Evolutionary conservation across 2,888 invertebrate genomes (phyloP).

Genomic region (Rhamnusium bicolor): DNA sequence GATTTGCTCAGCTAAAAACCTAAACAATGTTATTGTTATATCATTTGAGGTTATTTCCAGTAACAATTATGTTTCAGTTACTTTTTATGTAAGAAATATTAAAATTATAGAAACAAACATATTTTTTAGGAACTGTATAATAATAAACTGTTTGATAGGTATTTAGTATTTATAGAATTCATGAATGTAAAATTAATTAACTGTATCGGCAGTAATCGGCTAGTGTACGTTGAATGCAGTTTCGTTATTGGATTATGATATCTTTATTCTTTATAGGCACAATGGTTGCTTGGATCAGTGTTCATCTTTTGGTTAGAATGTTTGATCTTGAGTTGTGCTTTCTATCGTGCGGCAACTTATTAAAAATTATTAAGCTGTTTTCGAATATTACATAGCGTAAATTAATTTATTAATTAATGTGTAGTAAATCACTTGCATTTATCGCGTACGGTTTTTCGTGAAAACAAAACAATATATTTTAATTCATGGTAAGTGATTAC

Average conservation of each 20-base stretch:
- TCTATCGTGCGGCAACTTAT: neutral
- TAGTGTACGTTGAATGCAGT: neutral
- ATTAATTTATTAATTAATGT: neutral
- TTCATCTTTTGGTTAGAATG: neutral
- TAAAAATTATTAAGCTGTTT: slow-evolving; percentile 2
- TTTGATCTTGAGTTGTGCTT: slow-evolving; percentile 1
- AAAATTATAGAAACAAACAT: neutral
- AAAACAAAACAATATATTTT: neutral
- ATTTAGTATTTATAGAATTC: neutral
- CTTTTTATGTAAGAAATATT: neutral
- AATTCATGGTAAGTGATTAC: slow-evolving; percentile 19
- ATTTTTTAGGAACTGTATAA: no score
- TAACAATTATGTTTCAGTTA: neutral
- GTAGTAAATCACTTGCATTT: neutral
- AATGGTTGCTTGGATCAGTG: neutral
- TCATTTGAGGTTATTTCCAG: no score
- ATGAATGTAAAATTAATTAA: slow-evolving; percentile 8
- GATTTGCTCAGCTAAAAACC: no score
- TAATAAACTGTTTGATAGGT: neutral
- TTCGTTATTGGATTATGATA: neutral
- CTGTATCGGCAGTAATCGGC: neutral
- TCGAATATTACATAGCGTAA: slow-evolving; percentile 3
- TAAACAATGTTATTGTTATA: no score
- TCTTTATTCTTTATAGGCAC: neutral
- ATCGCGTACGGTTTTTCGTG: neutral